Conservation (phyloP, 2,113 vertebrate species). For the Apeltes quadracus region DNA sequence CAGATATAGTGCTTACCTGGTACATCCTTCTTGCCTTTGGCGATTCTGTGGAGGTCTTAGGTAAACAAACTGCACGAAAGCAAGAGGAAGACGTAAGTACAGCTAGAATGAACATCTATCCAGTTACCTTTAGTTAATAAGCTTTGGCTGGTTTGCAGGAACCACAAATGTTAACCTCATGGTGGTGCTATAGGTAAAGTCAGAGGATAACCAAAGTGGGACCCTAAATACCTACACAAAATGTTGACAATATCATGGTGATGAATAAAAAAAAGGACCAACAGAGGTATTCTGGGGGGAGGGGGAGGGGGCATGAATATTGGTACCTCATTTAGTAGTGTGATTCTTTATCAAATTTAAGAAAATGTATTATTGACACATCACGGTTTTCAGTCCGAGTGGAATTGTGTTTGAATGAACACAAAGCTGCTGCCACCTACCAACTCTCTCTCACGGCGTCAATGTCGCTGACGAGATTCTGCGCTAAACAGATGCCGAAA, state of each 20-base stretch:
- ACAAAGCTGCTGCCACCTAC: constrained; percentile 75
- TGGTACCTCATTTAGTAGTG: too few species aligned
- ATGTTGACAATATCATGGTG: too few species aligned
- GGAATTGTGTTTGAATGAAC: neutral
- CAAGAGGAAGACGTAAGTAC: constrained; percentile 8
- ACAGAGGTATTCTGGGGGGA: too few species aligned
- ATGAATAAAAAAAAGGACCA: too few species aligned
- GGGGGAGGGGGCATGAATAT: too few species aligned
- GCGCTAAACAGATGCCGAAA: constrained; percentile 98
- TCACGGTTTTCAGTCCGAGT: neutral
- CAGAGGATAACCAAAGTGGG: neutral
- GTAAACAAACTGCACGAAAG: constrained; percentile 78
- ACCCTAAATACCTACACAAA: neutral
- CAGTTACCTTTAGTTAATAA: neutral
- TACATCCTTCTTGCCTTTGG: constrained; percentile 50
- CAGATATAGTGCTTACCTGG: constrained; percentile 40
- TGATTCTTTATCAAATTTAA: neutral
- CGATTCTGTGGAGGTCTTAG: constrained; percentile 57
- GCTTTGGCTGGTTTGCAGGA: neutral
- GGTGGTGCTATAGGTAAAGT: neutral
- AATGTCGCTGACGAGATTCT: constrained; percentile 98
- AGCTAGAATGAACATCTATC: neutral
- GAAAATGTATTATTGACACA: neutral
- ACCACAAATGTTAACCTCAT: neutral
- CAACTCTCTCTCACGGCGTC: constrained; percentile 98